phyloP scores from a whole-genome alignment of 2,797 vertebrate species.

The Chaunax sp. region DNA sequence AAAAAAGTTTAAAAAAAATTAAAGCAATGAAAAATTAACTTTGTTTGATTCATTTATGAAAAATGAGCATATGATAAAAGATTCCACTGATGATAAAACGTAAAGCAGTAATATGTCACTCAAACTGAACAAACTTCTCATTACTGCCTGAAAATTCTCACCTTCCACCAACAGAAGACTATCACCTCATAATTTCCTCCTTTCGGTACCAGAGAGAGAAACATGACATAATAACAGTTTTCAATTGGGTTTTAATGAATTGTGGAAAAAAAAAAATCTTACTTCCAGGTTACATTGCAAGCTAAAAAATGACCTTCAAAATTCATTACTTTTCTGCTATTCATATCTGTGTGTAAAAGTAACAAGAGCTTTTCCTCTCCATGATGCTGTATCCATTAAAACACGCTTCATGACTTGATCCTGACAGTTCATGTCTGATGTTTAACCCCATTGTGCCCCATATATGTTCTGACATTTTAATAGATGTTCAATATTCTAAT shows the following conservation, averaged over 20 bases:
- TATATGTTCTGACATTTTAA: not conserved
- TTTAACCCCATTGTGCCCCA: conserved; percentile 14
- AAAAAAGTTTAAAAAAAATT: conserved; percentile 5
- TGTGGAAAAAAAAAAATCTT: conserved; percentile 23
- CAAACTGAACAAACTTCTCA: conserved; percentile 43
- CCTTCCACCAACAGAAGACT: conserved; percentile 34
- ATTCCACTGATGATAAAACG: conserved; percentile 27
- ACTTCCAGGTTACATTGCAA: conserved; percentile 28
- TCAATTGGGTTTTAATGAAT: conserved; percentile 32
- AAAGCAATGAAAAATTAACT: not conserved
- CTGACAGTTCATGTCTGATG: conserved; percentile 40
- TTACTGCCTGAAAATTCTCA: conserved; percentile 36
- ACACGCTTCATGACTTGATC: conserved; percentile 11
- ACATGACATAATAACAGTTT: conserved; percentile 40
- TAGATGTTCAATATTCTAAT: too few species aligned
- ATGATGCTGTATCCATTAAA: conserved; percentile 14
- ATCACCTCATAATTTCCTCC: conserved; percentile 45
- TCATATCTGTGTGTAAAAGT: conserved; percentile 25
- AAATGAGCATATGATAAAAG: conserved; percentile 8
- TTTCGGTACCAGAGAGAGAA: conserved; percentile 31
- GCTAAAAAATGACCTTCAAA: conserved; percentile 39
- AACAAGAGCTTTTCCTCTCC: conserved; percentile 14
- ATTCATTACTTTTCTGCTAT: conserved; percentile 1
- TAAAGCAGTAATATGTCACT: conserved; percentile 49
- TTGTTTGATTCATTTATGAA: conserved; percentile 29